Conservation (phyloP, 2,797 vertebrate genomes). For the Lates japonicus region DNA sequence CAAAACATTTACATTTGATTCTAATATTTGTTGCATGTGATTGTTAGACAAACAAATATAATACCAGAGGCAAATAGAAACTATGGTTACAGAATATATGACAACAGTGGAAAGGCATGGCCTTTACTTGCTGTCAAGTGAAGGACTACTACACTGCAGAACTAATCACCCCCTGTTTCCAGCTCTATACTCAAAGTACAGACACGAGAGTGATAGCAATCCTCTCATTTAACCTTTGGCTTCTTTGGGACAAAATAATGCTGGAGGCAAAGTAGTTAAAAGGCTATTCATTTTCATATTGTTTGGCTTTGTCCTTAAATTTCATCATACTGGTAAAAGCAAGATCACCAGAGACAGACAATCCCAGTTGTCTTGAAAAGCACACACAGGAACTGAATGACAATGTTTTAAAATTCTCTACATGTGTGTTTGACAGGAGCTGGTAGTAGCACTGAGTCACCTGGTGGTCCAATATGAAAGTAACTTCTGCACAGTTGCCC, state of each 20-base stretch:
- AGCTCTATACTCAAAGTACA: not conserved
- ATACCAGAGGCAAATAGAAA: not conserved
- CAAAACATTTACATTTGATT: not conserved
- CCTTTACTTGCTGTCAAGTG: not conserved
- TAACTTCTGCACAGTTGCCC: constrained; percentile 97
- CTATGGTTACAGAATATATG: not conserved
- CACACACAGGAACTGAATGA: not conserved
- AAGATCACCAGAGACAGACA: not conserved
- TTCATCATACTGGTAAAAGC: not conserved
- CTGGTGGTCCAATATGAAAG: constrained; percentile 97
- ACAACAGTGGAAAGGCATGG: not conserved
- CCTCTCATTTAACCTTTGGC: not conserved
- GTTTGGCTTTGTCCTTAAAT: not conserved
- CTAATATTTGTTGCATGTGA: not conserved
- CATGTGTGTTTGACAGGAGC: constrained; percentile 86
- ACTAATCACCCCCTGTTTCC: not conserved
- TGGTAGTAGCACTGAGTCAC: constrained; percentile 98
- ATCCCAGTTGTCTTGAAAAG: not conserved
- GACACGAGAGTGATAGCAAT: not conserved
- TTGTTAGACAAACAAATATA: no score
- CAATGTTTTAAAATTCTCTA: not conserved
- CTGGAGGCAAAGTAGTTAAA: not conserved
- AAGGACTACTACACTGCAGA: not conserved
- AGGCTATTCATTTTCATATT: not conserved
- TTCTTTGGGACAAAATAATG: no score